Conservation (phyloP, 2,113 vertebrate species). For the Polypterus bichir region DNA sequence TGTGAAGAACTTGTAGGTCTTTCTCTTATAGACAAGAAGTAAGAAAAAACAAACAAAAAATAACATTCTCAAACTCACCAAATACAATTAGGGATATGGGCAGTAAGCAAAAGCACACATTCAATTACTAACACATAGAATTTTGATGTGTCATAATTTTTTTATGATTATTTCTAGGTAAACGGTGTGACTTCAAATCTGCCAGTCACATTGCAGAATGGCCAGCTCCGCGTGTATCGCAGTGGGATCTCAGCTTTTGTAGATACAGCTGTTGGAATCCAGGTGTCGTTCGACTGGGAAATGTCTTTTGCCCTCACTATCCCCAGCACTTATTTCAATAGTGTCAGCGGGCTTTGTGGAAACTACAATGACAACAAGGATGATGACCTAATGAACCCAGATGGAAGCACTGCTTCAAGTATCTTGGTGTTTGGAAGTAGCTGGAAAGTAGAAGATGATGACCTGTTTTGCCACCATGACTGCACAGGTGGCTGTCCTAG, state of each 20-base stretch:
- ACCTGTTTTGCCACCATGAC: slow-evolving; percentile 26
- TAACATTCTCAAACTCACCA: too few species aligned
- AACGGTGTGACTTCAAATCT: slow-evolving; percentile 30
- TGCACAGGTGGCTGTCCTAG: slow-evolving; percentile 20
- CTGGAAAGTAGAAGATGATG: slow-evolving; percentile 17
- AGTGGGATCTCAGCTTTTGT: slow-evolving; percentile 27
- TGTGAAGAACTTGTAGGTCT: too few species aligned
- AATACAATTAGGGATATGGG: too few species aligned
- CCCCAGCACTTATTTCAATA: slow-evolving; percentile 26
- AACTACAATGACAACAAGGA: slow-evolving; percentile 37
- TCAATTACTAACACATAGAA: too few species aligned
- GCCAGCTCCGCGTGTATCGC: slow-evolving; percentile 28
- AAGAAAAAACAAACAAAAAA: too few species aligned
- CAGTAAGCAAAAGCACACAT: too few species aligned
- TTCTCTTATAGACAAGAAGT: too few species aligned
- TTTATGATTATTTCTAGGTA: slow-evolving; percentile 25
- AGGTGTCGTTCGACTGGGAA: slow-evolving; percentile 36
- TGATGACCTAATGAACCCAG: slow-evolving; percentile 27
- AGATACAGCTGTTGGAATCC: slow-evolving; percentile 35
- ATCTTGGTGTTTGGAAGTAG: slow-evolving; percentile 22
- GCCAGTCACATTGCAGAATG: slow-evolving; percentile 25
- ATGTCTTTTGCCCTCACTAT: slow-evolving; percentile 27
- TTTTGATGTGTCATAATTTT: too few species aligned
- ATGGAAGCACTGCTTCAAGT: slow-evolving; percentile 8
- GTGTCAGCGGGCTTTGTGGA: slow-evolving; percentile 42